phyloP scores from a whole-genome alignment of 2,888 invertebrate genomes.

The Julus scanicus region DNA sequence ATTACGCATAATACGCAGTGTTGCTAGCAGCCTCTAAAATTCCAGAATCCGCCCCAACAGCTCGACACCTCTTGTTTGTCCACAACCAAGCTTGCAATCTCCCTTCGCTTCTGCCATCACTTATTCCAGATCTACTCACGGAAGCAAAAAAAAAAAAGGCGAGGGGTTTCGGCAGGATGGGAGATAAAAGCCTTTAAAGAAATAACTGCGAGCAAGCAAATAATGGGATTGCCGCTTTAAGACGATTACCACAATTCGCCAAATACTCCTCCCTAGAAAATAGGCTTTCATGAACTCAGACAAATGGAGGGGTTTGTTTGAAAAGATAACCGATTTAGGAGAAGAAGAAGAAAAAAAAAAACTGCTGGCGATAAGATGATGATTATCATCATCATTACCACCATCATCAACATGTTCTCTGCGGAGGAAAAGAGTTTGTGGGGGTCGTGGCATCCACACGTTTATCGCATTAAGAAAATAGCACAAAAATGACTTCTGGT shows the following conservation, averaged over 20 bases:
- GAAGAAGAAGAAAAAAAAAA: neutral
- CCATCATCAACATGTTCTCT: slow-evolving; percentile 31
- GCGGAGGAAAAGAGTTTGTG: slow-evolving; percentile 15
- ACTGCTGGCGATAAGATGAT: slow-evolving; percentile 45
- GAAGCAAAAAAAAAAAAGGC: neutral
- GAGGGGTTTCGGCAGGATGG: slow-evolving; percentile 35
- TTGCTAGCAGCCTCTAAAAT: neutral
- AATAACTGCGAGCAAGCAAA: slow-evolving; percentile 45
- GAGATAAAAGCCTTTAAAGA: slow-evolving; percentile 32
- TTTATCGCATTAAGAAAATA: slow-evolving; percentile 34
- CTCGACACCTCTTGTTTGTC: neutral
- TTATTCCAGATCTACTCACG: neutral
- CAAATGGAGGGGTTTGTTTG: slow-evolving; percentile 47
- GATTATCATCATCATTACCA: slow-evolving; percentile 43
- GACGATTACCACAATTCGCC: slow-evolving; percentile 47
- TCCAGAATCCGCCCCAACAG: neutral
- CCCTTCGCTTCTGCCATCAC: neutral
- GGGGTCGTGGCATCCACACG: slow-evolving; percentile 9
- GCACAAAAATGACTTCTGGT: neutral
- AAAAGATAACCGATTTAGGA: slow-evolving; percentile 45
- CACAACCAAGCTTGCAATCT: neutral
- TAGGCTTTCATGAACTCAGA: slow-evolving; percentile 45
- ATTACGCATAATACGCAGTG: neutral
- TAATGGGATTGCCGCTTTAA: slow-evolving; percentile 47
- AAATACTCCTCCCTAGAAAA: slow-evolving; percentile 27